Evolutionary conservation across 2,797 vertebrate genomes (phyloP).

Genomic region (Ceyx erithaca): DNA sequence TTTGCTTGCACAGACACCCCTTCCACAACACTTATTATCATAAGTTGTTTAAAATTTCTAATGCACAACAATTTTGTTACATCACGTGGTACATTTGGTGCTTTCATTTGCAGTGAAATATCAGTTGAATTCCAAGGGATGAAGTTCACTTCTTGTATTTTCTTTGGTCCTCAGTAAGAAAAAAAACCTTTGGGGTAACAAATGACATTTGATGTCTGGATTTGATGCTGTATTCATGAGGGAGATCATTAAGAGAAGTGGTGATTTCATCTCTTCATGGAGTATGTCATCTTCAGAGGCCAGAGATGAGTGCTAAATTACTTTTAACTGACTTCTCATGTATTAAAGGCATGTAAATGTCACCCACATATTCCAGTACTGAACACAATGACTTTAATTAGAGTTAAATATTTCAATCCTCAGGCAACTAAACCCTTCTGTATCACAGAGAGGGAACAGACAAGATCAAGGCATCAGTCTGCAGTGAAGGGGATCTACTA

Average conservation of each 20-base stretch:
- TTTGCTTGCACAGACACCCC: background rate
- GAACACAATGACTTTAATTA: slow-evolving; percentile 62
- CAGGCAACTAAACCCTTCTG: slow-evolving; percentile 23
- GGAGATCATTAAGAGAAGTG: slow-evolving; percentile 24
- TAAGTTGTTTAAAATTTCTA: background rate
- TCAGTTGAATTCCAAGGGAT: background rate
- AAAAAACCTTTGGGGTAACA: background rate
- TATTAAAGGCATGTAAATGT: slow-evolving; percentile 62
- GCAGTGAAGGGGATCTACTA: background rate
- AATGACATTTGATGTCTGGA: background rate
- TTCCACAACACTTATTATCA: background rate
- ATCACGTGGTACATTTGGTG: background rate
- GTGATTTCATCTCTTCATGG: slow-evolving; percentile 40
- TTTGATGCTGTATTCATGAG: background rate
- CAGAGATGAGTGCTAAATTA: slow-evolving; percentile 56
- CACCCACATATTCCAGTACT: slow-evolving; percentile 48
- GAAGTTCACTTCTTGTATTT: background rate
- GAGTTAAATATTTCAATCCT: slow-evolving; percentile 60
- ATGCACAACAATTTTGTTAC: background rate
- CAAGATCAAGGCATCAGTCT: background rate
- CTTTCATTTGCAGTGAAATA: background rate
- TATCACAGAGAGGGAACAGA: background rate
- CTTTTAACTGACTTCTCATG: slow-evolving; percentile 42
- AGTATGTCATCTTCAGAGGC: slow-evolving; percentile 48
- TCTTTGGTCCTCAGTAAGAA: background rate